phyloP scores from a whole-genome alignment of 2,797 vertebrate species.

The Tokudaia muenninki region DNA sequence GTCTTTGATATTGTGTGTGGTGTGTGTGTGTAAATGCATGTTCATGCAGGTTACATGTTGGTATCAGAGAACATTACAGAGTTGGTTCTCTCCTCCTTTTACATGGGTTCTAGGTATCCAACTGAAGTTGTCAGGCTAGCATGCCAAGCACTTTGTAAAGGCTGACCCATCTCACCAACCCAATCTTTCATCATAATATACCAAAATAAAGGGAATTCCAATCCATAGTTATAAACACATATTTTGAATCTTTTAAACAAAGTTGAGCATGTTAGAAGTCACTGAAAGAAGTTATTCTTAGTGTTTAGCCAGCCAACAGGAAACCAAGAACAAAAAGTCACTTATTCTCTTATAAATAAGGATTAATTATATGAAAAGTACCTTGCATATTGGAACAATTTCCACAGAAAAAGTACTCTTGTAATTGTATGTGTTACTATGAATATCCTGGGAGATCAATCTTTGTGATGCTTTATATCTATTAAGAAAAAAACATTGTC shows the following conservation, averaged over 20 bases:
- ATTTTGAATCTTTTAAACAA: slow-evolving; percentile 54
- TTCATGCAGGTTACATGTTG: not conserved
- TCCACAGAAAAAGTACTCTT: slow-evolving; percentile 99
- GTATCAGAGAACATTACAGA: not conserved
- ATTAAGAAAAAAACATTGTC: slow-evolving; percentile 43
- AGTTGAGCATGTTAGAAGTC: slow-evolving; percentile 48
- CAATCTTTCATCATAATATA: slow-evolving; percentile 42
- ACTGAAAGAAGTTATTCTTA: slow-evolving; percentile 53
- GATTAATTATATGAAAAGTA: slow-evolving; percentile 80
- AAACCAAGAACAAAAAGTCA: slow-evolving; percentile 57
- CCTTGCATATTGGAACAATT: slow-evolving; percentile 99
- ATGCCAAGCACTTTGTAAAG: not conserved
- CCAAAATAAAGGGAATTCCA: slow-evolving; percentile 41
- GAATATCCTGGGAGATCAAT: slow-evolving; percentile 98
- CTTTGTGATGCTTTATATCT: slow-evolving; percentile 97
- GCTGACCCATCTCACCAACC: not conserved
- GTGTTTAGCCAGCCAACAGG: slow-evolving; percentile 45
- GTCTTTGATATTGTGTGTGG: too few species aligned
- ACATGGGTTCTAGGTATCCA: not conserved
- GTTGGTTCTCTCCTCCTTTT: not conserved
- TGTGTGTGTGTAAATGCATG: not conserved
- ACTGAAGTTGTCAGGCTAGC: not conserved
- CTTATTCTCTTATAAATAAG: slow-evolving; percentile 17
- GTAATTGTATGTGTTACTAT: slow-evolving; percentile 97
- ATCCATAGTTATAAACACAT: slow-evolving; percentile 46